Conservation (phyloP, 2,888 invertebrate genomes). For the Chymomyza caudatula region DNA sequence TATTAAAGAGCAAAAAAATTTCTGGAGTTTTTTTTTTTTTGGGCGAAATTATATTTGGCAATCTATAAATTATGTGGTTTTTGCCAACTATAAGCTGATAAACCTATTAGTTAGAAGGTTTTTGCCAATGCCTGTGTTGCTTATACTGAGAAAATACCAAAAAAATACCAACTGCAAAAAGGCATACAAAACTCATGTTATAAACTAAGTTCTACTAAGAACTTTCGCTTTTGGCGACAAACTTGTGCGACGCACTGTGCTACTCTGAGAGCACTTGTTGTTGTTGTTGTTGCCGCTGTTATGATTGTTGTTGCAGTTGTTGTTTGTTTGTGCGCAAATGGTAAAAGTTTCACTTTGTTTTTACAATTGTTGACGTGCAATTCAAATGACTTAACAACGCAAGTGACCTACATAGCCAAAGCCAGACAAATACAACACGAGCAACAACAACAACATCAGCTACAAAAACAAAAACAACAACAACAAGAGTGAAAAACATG, state of each 20-base stretch:
- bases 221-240: slow-evolving; percentile 41
- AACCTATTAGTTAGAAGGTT: not conserved
- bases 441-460: slow-evolving; percentile 5
- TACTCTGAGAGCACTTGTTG: slow-evolving; percentile 15
- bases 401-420: slow-evolving; percentile 48
- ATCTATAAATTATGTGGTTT: not conserved
- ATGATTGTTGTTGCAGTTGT: slow-evolving; percentile 17
- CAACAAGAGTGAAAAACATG: slow-evolving; percentile 11
- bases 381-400: slow-evolving; percentile 67
- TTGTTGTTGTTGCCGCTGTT: slow-evolving; percentile 24
- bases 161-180: slow-evolving; percentile 11
- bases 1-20: not conserved
- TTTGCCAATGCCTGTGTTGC: not conserved
- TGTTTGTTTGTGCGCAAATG: slow-evolving; percentile 49
- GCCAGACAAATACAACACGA: slow-evolving; percentile 12
- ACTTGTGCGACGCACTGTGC: slow-evolving; percentile 28
- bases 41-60: not conserved
- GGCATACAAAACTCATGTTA: not conserved
- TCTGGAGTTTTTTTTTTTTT: not conserved
- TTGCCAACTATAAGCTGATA: not conserved
- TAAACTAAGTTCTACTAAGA: slow-evolving; percentile 9
- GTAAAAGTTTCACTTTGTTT: slow-evolving; percentile 68
- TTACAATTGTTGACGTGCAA: slow-evolving; percentile 69
- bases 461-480: slow-evolving; percentile 2
- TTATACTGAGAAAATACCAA: not conserved